phyloP scores from a whole-genome alignment of 2,113 vertebrate species.

The Ptychochromis oligacanthus region DNA sequence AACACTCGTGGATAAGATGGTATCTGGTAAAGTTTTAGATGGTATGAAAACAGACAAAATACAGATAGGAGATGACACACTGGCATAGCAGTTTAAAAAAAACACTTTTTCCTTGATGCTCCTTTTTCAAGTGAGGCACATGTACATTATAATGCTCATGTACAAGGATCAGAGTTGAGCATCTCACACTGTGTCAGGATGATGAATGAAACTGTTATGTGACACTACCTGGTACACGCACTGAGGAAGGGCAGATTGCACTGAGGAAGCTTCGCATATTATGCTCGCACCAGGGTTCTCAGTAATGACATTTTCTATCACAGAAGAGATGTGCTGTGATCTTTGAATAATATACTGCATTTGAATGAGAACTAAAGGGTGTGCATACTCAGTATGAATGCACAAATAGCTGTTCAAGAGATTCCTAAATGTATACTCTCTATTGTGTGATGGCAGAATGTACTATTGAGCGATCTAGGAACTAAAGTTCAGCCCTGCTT shows the following conservation, averaged over 20 bases:
- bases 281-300: constrained; percentile 8
- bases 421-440: neutral
- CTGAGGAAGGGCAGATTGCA: constrained; percentile 9
- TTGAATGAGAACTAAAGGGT: constrained; percentile 10
- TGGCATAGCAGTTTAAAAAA: neutral
- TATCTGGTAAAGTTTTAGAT: neutral
- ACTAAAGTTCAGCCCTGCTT: neutral
- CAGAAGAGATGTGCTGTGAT: constrained; percentile 13
- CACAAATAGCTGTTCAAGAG: neutral
- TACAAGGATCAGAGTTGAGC: constrained; percentile 28
- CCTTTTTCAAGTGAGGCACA: constrained; percentile 12
- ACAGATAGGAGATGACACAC: neutral
- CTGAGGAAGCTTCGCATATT: constrained; percentile 6
- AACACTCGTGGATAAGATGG: neutral
- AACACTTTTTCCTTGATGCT: neutral
- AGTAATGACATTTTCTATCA: constrained; percentile 28
- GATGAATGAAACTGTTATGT: constrained; percentile 48
- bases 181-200: constrained; percentile 38
- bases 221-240: constrained; percentile 28
- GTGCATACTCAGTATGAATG: neutral
- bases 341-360: constrained; percentile 3
- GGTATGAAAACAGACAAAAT: neutral
- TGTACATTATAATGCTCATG: constrained; percentile 4
- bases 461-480: neutral
- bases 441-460: neutral